Conservation (phyloP, 2,797 vertebrate genomes). For the Dendrocincla tyrannina region DNA sequence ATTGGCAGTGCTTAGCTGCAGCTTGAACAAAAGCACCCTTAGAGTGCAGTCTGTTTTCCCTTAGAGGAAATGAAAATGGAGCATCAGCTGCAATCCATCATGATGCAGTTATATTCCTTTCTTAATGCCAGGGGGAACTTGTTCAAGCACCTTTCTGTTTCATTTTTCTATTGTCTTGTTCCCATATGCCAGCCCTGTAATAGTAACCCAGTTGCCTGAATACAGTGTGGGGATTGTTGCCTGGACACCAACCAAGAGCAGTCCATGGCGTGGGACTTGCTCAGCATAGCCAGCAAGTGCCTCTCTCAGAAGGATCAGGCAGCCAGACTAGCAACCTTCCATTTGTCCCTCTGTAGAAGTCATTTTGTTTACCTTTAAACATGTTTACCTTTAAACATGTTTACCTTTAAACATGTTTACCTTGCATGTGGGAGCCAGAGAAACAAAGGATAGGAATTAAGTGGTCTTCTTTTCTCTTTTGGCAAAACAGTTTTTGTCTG, state of each 20-base stretch:
- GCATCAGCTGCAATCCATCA: fast-evolving
- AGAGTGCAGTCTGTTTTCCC: neutral
- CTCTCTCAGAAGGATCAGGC: neutral
- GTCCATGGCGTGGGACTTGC: fast-evolving
- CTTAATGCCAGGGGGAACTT: neutral
- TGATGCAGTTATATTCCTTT: neutral
- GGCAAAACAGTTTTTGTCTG: neutral
- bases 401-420: no score
- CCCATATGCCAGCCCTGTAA: fast-evolving
- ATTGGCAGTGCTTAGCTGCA: neutral
- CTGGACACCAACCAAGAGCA: neutral
- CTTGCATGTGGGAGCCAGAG: neutral
- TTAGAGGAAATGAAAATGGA: neutral
- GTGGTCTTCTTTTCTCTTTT: neutral
- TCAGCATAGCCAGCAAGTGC: fast-evolving
- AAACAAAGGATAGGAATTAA: fast-evolving
- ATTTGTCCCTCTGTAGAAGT: neutral
- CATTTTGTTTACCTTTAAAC: neutral
- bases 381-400: no score
- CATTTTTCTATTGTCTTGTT: neutral
- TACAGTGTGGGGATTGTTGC: fast-evolving
- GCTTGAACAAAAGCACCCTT: neutral
- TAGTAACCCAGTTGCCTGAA: neutral
- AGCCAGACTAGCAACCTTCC: neutral
- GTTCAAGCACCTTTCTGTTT: neutral